Percentiles rank a stretch among this genome's conserved stretches.
Evolutionary conservation across 1,140 invertebrate genomes (phyloP).

Genomic region (Papilio polyxenes): DNA sequence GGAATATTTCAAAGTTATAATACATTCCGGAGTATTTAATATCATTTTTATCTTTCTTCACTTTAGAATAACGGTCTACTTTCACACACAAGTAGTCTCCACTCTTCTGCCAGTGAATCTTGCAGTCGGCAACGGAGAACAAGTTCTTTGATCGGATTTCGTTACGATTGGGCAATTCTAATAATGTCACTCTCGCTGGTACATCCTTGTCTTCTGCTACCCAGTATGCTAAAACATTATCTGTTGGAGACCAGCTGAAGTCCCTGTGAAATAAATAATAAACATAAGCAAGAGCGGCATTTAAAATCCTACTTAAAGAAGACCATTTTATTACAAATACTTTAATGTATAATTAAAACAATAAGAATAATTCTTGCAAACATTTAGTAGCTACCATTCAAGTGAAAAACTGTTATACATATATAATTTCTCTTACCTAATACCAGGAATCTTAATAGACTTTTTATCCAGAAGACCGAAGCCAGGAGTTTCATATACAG

Average conservation of each 20-base stretch:
- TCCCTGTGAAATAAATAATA: slow-evolving; percentile 81
- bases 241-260: slow-evolving; percentile 98
- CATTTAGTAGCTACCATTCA: too few species aligned
- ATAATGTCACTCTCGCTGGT: slow-evolving; percentile 90
- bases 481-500: slow-evolving; percentile 97
- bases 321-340: too few species aligned
- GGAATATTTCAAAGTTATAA: slow-evolving; percentile 99
- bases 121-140: slow-evolving; percentile 99
- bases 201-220: slow-evolving; percentile 98
- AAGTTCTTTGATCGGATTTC: slow-evolving; percentile 98
- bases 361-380: not conserved
- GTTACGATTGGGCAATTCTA: slow-evolving; percentile 92
- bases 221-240: slow-evolving; percentile 98
- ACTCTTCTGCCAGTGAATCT: slow-evolving; percentile 99
- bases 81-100: slow-evolving; percentile 99
- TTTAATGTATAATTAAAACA: too few species aligned
- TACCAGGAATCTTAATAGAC: slow-evolving; percentile 94
- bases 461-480: slow-evolving; percentile 97
- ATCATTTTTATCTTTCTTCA: slow-evolving; percentile 93
- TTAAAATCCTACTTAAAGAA: not conserved
- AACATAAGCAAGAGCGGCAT: not conserved
- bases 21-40: slow-evolving; percentile 98
- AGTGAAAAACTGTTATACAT: not conserved
- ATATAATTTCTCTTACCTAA: slow-evolving; percentile 76
- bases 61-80: slow-evolving; percentile 97